phyloP scores from a whole-genome alignment of 1,140 invertebrate species.

The Druon quercuslanigerum region DNA sequence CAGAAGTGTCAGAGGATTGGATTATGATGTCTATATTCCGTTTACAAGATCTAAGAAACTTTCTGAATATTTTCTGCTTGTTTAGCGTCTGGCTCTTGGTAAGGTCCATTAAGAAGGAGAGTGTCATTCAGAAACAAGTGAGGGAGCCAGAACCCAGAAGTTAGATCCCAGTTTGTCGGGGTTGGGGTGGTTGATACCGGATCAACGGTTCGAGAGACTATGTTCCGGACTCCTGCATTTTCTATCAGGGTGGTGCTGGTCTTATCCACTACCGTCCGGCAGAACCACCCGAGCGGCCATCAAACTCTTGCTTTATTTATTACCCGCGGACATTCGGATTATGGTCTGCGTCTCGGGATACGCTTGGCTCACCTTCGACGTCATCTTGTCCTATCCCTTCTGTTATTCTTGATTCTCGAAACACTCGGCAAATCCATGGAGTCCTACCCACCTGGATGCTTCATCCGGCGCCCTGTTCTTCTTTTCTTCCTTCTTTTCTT shows the following conservation, averaged over 20 bases:
- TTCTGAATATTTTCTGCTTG: slow-evolving; percentile 38
- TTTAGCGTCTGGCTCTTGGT: slow-evolving; percentile 33
- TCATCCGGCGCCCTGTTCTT: slow-evolving; percentile 6
- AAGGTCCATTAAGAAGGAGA: slow-evolving; percentile 52
- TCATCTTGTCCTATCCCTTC: slow-evolving; percentile 47
- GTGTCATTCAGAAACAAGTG: neutral
- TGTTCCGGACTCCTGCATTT: slow-evolving; percentile 44
- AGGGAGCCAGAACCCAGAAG: neutral
- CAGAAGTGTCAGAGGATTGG: no score
- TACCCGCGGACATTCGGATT: slow-evolving; percentile 64
- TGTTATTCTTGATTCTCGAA: slow-evolving; percentile 46
- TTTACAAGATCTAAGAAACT: neutral
- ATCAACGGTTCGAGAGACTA: slow-evolving; percentile 9
- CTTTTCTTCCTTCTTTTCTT: slow-evolving; percentile 20
- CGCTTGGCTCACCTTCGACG: slow-evolving; percentile 40
- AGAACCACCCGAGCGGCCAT: slow-evolving; percentile 40
- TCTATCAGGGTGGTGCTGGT: slow-evolving; percentile 40
- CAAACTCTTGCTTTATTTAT: slow-evolving; percentile 66
- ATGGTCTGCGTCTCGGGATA: slow-evolving; percentile 50
- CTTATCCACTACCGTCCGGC: slow-evolving; percentile 54
- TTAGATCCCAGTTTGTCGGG: neutral
- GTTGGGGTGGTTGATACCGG: slow-evolving; percentile 3
- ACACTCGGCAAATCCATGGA: neutral
- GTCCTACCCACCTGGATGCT: no score
- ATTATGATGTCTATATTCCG: no score